Conservation (phyloP, 1,140 invertebrate genomes). For the Zaprionus vittiger region DNA sequence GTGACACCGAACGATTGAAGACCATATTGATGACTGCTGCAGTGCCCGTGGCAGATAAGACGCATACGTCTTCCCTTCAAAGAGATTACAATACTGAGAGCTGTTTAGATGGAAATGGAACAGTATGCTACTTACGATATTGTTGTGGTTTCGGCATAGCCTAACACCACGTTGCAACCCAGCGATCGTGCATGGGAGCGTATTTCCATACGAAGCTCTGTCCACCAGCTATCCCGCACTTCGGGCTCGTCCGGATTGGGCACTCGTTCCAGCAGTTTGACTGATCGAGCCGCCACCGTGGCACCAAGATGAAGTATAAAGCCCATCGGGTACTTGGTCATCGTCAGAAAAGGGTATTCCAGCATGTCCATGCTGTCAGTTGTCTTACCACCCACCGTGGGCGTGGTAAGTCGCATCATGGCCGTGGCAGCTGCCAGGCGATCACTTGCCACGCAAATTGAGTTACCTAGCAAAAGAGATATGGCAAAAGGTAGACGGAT, state of each 20-base stretch:
- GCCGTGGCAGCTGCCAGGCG: constrained; percentile 78
- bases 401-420: constrained; percentile 85
- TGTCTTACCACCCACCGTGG: constrained; percentile 74
- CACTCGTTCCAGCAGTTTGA: constrained; percentile 94
- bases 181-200: constrained; percentile 95
- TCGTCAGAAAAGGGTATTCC: constrained; percentile 98
- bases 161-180: constrained; percentile 96
- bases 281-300: constrained; percentile 93
- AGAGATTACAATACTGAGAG: background rate
- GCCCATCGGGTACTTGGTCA: constrained; percentile 94
- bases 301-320: constrained; percentile 96
- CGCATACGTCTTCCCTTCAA: constrained; percentile 95
- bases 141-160: constrained; percentile 94
- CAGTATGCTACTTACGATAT: constrained; percentile 89
- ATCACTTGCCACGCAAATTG: constrained; percentile 82
- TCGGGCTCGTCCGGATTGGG: constrained; percentile 94
- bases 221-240: constrained; percentile 97
- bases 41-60: constrained; percentile 96
- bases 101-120: background rate
- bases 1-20: constrained; percentile 82
- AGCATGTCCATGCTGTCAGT: constrained; percentile 91
- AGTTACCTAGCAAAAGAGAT: constrained; percentile 65
- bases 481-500: constrained; percentile 12
- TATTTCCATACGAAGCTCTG: constrained; percentile 96
- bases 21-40: constrained; percentile 92